These are phyloP conservation scores for Lasioglossum oenotherae DNA, from an alignment of 2,888 invertebrate species.

Conservation along the genomic window DNA sequence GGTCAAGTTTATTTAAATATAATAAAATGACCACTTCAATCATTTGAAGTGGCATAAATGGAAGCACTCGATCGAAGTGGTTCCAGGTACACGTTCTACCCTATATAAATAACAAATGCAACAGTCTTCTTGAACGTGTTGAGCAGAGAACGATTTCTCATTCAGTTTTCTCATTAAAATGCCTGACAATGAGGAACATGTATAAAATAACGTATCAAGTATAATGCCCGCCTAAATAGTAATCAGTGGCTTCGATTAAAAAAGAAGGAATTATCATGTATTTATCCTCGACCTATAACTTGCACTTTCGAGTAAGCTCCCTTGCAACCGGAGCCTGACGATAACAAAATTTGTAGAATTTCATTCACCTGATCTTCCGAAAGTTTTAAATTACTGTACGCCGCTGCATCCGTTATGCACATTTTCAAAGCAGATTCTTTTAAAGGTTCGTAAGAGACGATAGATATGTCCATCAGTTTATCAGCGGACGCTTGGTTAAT, in stretches of 20 bases:
- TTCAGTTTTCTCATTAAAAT: not conserved
- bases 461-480: constrained; percentile 50
- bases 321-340: constrained; percentile 78
- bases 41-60: not conserved
- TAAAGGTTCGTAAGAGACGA: constrained; percentile 72
- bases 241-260: constrained; percentile 8
- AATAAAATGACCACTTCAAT: not conserved
- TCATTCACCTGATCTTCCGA: constrained; percentile 63
- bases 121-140: not conserved
- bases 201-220: not conserved
- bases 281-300: constrained; percentile 45
- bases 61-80: not conserved
- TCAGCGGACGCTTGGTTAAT: constrained; percentile 63
- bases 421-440: constrained; percentile 69
- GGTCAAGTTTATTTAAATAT: not conserved
- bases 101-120: not conserved
- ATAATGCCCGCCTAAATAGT: not conserved
- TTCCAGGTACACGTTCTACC: not conserved
- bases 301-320: constrained; percentile 80
- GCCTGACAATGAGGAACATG: not conserved
- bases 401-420: constrained; percentile 76
- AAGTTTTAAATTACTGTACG: constrained; percentile 66
- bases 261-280: not conserved
- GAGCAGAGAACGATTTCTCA: not conserved
- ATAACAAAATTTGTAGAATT: constrained; percentile 70